phyloP scores from a whole-genome alignment of 2,113 vertebrate species.

The Ceuthmochares aereus region DNA sequence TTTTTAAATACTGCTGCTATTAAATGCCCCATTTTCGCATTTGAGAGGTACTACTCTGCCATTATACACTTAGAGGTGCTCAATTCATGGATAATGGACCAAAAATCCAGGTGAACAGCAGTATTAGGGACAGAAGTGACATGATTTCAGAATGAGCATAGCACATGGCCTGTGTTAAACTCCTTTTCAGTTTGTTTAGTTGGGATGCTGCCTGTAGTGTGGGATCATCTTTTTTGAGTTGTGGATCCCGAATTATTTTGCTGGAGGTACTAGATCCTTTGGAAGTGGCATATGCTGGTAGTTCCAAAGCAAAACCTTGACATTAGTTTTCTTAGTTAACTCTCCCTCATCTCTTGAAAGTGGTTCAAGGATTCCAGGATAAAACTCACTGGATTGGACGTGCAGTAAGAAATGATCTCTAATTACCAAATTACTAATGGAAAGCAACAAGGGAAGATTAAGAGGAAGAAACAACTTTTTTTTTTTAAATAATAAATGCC shows the following conservation, averaged over 20 bases:
- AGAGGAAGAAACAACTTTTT: not conserved
- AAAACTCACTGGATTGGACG: not conserved
- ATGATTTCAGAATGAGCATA: not conserved
- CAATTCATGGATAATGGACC: fast-evolving
- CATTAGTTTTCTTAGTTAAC: not conserved
- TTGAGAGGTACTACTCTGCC: not conserved
- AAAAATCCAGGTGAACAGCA: not conserved
- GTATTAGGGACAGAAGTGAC: not conserved
- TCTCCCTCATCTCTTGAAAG: not conserved
- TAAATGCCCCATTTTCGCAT: not conserved
- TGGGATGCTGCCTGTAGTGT: not conserved
- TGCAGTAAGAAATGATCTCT: not conserved
- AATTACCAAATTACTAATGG: not conserved
- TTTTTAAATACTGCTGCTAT: not conserved
- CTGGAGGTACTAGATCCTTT: not conserved
- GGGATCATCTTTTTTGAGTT: not conserved
- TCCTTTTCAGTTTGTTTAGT: not conserved
- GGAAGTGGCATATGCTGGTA: fast-evolving
- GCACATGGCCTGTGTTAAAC: not conserved
- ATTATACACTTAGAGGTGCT: not conserved
- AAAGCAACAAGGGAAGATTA: not conserved
- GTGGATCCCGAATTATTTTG: not conserved
- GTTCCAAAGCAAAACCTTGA: not conserved
- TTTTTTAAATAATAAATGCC: not conserved
- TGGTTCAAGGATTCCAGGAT: not conserved